A percentile compares a stretch with the other conserved stretches of the same genome.
phyloP scores from a whole-genome alignment of 2,797 vertebrate species.

The Syndactyla subalaris region DNA sequence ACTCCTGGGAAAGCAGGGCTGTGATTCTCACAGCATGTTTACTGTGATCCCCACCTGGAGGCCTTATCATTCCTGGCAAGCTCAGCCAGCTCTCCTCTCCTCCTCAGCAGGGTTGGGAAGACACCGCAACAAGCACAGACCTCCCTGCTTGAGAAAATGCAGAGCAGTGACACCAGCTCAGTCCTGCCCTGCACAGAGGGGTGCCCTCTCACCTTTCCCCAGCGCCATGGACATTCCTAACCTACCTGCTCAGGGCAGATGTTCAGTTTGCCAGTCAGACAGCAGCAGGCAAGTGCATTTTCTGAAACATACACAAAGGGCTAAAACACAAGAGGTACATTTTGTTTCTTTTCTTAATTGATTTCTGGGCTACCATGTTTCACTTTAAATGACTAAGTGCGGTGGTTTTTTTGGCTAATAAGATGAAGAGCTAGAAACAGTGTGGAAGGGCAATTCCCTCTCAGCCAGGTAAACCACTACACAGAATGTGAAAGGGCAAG shows the following conservation, averaged over 20 bases:
- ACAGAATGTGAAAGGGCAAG: background rate
- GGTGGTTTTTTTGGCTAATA: background rate
- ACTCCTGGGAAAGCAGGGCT: background rate
- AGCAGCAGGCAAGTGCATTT: background rate
- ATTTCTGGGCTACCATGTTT: background rate
- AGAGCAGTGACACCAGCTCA: background rate
- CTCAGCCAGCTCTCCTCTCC: background rate
- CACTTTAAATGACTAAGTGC: background rate
- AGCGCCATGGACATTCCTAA: background rate
- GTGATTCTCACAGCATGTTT: background rate
- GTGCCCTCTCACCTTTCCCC: background rate
- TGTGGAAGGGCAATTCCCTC: background rate
- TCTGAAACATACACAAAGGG: background rate
- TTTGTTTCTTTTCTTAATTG: background rate
- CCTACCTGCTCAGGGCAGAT: background rate
- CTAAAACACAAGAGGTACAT: background rate
- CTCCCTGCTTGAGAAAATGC: background rate
- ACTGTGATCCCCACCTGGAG: background rate
- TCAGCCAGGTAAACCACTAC: background rate
- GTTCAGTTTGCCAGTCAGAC: background rate
- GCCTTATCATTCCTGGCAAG: constrained; percentile 16
- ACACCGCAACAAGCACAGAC: background rate
- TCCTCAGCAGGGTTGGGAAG: background rate
- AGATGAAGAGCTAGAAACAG: background rate
- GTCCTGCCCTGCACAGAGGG: background rate